These are phyloP conservation scores for Terrapene triunguis DNA, from an alignment of 2,113 vertebrate genomes.

Conservation along the genomic window DNA sequence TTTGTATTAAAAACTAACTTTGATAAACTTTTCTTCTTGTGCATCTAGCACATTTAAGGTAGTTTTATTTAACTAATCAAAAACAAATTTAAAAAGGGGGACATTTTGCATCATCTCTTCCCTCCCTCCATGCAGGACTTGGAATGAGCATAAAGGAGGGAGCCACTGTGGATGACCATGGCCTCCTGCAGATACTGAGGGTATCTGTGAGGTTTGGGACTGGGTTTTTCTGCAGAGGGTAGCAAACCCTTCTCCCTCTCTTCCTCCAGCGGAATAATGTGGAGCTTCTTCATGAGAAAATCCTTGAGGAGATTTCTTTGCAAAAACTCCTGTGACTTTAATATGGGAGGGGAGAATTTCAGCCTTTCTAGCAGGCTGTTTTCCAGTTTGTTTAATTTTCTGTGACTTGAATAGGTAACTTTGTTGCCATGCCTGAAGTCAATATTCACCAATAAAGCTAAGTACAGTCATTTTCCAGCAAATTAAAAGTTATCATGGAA, in stretches of 20 bases:
- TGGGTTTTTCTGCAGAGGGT: not conserved
- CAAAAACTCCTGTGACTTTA: fast-evolving
- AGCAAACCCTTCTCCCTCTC: not conserved
- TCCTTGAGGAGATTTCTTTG: not conserved
- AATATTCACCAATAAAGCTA: fast-evolving
- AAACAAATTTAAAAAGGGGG: not conserved
- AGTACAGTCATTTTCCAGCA: not conserved
- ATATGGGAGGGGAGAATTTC: not conserved
- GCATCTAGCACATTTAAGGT: not conserved
- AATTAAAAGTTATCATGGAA: not conserved
- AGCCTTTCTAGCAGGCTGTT: no score
- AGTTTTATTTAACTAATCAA: not conserved
- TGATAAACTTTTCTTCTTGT: not conserved
- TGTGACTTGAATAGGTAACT: not conserved
- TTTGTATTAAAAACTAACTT: not conserved
- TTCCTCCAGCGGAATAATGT: not conserved
- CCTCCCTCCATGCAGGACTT: no score
- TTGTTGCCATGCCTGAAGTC: not conserved
- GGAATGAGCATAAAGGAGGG: no score
- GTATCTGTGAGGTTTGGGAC: not conserved
- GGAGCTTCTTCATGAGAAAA: not conserved
- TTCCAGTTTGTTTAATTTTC: fast-evolving
- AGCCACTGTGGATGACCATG: not conserved
- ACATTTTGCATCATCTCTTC: no score
- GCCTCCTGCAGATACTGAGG: not conserved